Evolutionary conservation across 2,888 invertebrate genomes (phyloP), one percentile per base, ranked within the genome.

Genomic region (Drosophila limbata): DNA sequence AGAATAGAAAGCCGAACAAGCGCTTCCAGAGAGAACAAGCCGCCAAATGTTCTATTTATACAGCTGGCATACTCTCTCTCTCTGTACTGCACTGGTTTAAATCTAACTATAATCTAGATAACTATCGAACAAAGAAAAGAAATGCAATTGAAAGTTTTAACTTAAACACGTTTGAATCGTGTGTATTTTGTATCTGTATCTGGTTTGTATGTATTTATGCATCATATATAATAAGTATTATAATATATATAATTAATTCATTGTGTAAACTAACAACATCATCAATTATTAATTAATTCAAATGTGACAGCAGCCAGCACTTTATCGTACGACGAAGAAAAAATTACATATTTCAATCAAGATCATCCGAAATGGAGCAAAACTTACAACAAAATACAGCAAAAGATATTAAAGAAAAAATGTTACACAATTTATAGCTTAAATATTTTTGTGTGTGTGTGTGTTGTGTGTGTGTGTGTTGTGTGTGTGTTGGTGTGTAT

Each of bases 221-320:
- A 59, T 47, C 28, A 37, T 52, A 57, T 37, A 57, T 47, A 47
- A 57, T 57, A 47, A 57, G 57, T 52, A 50, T 37, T 68, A 60
- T 59, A 69, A 28, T 28, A 5, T 25, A 60, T 76, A 69, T 62
- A 69, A 61, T 65, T 73, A 69, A 73, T 76, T 77, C 76, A 76
- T 76, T 76, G 69, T 73, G 76, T 84, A 84, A 87, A 82, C 78
- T 82, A 84, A 84, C 87, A 84, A 84, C 84, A 86, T 84, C 81
- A 87, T 84, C 81, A 81, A 79, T 75, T 73, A 63, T 75, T 78
- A 67, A 69, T 57, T 37, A 57, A 47, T 47, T 57, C 37, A 77
- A 73, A 80, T 77, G 77, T 81, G 82, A 77, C 70, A 71, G 60
- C 74, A 71, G 81, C 69, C 77, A 69, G 57, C 63, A 61, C 31